Evolutionary conservation across 1,140 invertebrate species (phyloP).

Genomic region (Heliconius hewitsoni): DNA sequence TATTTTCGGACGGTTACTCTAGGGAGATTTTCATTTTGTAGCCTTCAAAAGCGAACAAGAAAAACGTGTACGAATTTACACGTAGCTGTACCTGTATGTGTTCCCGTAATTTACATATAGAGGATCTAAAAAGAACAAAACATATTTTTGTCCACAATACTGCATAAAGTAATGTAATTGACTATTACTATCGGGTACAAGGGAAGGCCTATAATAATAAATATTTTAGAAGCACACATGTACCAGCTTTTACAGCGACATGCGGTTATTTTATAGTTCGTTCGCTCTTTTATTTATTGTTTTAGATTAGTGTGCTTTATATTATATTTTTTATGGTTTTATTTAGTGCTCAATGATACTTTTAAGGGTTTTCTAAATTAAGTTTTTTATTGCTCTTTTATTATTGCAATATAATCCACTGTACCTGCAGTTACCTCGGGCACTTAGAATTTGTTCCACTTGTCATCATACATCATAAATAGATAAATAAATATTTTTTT

Average conservation of each 20-base stretch:
- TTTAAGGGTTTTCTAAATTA: neutral
- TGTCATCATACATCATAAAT: too few species aligned
- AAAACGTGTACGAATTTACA: neutral
- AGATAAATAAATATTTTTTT: too few species aligned
- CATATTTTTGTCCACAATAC: conserved; percentile 21
- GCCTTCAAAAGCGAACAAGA: neutral
- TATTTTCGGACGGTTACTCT: neutral
- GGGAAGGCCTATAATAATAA: conserved; percentile 22
- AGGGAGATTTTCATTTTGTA: conserved; percentile 7
- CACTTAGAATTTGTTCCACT: too few species aligned
- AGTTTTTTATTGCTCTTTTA: too few species aligned
- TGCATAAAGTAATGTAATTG: conserved; percentile 32
- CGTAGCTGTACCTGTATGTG: neutral
- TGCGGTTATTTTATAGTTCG: conserved; percentile 24
- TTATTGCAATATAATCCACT: too few species aligned
- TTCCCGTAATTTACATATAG: conserved; percentile 28
- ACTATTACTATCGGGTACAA: conserved; percentile 23
- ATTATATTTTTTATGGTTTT: neutral
- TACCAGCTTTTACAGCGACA: conserved; percentile 24
- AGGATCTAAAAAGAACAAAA: conserved; percentile 20
- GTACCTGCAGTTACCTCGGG: too few species aligned
- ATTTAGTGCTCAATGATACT: neutral
- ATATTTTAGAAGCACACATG: conserved; percentile 30
- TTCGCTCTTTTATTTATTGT: conserved; percentile 3
- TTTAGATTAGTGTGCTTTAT: neutral